phyloP scores from a whole-genome alignment of 2,113 vertebrate genomes.

The Cyanistes caeruleus region DNA sequence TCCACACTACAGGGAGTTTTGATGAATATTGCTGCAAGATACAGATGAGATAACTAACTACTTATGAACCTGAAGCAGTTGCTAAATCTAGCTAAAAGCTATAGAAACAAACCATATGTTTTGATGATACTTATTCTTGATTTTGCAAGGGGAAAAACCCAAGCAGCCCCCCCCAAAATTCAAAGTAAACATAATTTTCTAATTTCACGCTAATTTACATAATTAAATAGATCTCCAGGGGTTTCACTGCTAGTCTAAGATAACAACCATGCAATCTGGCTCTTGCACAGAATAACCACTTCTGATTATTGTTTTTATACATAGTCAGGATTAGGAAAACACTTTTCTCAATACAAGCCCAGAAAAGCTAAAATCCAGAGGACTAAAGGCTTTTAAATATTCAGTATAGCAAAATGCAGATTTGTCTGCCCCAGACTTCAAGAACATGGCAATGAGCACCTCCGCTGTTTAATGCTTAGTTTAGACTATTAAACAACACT shows the following conservation, averaged over 20 bases:
- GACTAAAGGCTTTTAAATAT: neutral
- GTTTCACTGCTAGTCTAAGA: neutral
- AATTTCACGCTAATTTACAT: neutral
- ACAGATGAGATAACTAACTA: neutral
- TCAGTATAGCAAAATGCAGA: neutral
- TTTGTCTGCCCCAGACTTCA: neutral
- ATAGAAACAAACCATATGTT: neutral
- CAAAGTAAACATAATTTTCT: neutral
- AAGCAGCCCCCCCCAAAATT: neutral
- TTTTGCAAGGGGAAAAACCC: neutral
- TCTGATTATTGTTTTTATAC: neutral
- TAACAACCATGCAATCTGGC: neutral
- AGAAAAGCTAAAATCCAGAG: neutral
- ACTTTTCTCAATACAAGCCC: neutral
- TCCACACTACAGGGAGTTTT: neutral
- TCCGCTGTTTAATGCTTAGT: neutral
- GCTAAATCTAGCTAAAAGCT: neutral
- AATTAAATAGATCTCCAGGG: neutral
- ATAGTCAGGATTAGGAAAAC: neutral
- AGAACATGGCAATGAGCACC: neutral
- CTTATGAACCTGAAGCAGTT: neutral
- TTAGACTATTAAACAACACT: neutral
- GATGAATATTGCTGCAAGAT: neutral
- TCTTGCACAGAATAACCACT: neutral
- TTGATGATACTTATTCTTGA: neutral